Percentiles rank a stretch among this genome's conserved stretches.
These are phyloP conservation scores for Catocala sponsa DNA, from an alignment of 2,888 invertebrate genomes.

Conservation along the genomic window DNA sequence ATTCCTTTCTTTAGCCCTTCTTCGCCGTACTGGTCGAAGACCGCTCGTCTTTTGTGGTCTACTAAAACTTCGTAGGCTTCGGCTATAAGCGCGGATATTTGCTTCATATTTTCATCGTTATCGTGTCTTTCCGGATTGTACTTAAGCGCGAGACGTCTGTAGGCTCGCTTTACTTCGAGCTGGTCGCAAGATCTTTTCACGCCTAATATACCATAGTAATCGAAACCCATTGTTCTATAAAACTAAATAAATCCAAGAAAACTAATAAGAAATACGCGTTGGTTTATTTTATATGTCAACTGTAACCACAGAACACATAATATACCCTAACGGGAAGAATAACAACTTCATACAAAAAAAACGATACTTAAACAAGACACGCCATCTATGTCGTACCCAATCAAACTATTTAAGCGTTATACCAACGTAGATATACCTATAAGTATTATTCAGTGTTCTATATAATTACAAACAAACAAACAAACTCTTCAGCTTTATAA, in stretches of 20 bases:
- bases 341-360: no score
- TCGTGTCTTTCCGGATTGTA: conserved; percentile 88
- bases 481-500: no score
- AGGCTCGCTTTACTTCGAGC: conserved; percentile 92
- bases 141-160: conserved; percentile 86
- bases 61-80: conserved; percentile 94
- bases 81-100: conserved; percentile 89
- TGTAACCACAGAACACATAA: no score
- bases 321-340: no score
- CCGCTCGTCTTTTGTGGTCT: conserved; percentile 90
- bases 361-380: no score
- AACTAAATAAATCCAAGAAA: background rate
- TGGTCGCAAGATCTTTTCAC: conserved; percentile 90
- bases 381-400: no score
- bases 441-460: no score
- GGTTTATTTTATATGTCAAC: conserved; percentile 2
- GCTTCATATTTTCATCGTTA: conserved; percentile 78
- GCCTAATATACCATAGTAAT: conserved; percentile 93
- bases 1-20: conserved; percentile 95
- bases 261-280: conserved; percentile 3
- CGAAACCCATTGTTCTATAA: conserved; percentile 87
- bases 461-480: no score
- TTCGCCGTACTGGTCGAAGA: conserved; percentile 97
- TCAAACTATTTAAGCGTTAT: no score
- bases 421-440: no score